Evolutionary conservation across 1,140 invertebrate genomes (phyloP).

Genomic region (Zaprionus tsacasi): DNA sequence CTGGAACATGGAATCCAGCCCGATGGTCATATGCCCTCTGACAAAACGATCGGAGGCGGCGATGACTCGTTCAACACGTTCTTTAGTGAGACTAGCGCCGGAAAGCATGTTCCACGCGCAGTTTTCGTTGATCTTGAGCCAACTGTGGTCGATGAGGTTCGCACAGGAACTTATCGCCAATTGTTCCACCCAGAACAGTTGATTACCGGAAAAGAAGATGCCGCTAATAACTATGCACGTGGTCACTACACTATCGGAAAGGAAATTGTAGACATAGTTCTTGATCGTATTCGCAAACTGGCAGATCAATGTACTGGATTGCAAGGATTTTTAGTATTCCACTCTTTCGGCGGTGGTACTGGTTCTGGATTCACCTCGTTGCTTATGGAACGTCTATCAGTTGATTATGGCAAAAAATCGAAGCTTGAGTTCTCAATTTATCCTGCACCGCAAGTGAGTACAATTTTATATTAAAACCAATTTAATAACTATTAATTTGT

Average conservation of each 20-base stretch:
- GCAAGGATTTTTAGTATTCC: constrained; percentile 94
- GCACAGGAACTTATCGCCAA: constrained; percentile 89
- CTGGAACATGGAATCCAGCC: constrained; percentile 96
- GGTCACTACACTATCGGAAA: constrained; percentile 95
- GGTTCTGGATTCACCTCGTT: constrained; percentile 93
- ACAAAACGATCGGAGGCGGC: constrained; percentile 88
- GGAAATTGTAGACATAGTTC: constrained; percentile 92
- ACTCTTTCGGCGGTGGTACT: constrained; percentile 94
- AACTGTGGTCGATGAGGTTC: constrained; percentile 91
- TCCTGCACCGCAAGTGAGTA: constrained; percentile 92
- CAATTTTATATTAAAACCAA: constrained; percentile 63
- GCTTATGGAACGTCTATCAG: constrained; percentile 91
- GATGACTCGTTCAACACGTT: constrained; percentile 93
- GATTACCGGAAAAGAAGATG: constrained; percentile 91
- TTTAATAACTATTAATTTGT: background rate
- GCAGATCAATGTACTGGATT: constrained; percentile 92
- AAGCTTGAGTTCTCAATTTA: constrained; percentile 94
- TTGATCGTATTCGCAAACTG: constrained; percentile 90
- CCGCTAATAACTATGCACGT: constrained; percentile 93
- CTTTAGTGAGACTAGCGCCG: constrained; percentile 91
- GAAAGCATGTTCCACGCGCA: constrained; percentile 89
- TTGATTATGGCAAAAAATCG: constrained; percentile 92
- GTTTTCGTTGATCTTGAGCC: constrained; percentile 90
- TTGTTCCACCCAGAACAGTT: constrained; percentile 91
- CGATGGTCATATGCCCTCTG: constrained; percentile 93